Evolutionary conservation across 1,140 invertebrate genomes (phyloP).

Genomic region (Apis mellifera): DNA sequence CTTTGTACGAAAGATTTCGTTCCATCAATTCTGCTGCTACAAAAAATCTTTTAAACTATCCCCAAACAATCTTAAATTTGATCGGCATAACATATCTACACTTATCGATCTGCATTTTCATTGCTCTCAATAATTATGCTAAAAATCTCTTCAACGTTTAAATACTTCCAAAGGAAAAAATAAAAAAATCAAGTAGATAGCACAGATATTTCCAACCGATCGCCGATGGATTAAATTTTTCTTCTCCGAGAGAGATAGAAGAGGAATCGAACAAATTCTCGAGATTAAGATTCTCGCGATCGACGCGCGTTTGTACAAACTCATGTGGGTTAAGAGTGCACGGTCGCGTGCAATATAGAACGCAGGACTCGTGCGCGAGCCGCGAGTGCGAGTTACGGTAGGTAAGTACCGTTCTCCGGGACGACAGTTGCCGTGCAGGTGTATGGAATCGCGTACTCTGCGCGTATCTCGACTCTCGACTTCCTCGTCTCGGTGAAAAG

Average conservation of each 20-base stretch:
- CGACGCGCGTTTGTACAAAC: slow-evolving; percentile 8
- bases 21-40: neutral
- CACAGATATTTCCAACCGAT: too few relatives aligned
- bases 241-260: neutral
- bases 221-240: too few relatives aligned
- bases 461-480: slow-evolving; percentile 35
- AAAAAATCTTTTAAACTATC: neutral
- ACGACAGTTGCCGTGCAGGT: slow-evolving; percentile 62
- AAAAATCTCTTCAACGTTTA: neutral
- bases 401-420: slow-evolving; percentile 50
- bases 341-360: slow-evolving; percentile 27
- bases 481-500: slow-evolving; percentile 22
- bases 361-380: slow-evolving; percentile 32
- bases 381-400: slow-evolving; percentile 49
- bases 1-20: too few relatives aligned
- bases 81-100: too few relatives aligned
- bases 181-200: neutral
- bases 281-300: neutral
- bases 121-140: too few relatives aligned
- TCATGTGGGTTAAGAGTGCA: slow-evolving; percentile 55
- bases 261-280: neutral
- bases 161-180: neutral
- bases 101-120: too few relatives aligned
- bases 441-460: slow-evolving; percentile 58
- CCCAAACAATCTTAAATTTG: too few relatives aligned